Conservation (phyloP, 2,113 vertebrate genomes). For the Picathartes gymnocephalus region DNA sequence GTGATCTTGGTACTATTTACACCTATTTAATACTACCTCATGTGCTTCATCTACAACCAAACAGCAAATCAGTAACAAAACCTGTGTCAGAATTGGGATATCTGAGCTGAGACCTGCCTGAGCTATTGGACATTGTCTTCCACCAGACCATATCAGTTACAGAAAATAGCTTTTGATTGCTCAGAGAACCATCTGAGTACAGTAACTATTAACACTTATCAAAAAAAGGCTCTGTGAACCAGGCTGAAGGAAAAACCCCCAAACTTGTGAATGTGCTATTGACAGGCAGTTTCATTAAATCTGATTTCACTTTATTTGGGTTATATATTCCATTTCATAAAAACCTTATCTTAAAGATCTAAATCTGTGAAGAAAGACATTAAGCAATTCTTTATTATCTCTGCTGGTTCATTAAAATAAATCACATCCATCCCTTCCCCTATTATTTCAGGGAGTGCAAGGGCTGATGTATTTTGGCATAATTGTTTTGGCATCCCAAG, state of each 20-base stretch:
- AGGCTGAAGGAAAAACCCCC: not conserved
- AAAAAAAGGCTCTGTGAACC: not conserved
- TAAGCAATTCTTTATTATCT: conserved; percentile 41
- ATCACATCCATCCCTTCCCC: conserved; percentile 45
- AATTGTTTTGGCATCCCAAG: conserved; percentile 7
- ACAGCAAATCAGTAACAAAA: not conserved
- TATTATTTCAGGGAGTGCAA: conserved; percentile 37
- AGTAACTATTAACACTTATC: not conserved
- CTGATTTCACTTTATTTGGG: conserved; percentile 35
- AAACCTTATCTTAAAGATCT: conserved; percentile 63
- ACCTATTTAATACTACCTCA: not conserved
- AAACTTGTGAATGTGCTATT: not conserved
- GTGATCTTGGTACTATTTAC: not conserved
- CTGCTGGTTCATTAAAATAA: conserved; percentile 50
- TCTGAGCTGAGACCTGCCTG: not conserved
- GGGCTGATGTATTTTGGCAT: not conserved
- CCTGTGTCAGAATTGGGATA: not conserved
- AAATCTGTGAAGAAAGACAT: conserved; percentile 31
- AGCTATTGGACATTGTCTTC: not conserved
- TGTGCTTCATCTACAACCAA: not conserved
- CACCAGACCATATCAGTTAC: not conserved
- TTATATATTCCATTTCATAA: conserved; percentile 40
- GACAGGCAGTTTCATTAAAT: conserved; percentile 2
- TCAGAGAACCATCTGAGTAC: not conserved
- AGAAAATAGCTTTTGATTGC: not conserved